Evolutionary conservation across 2,888 invertebrate genomes (phyloP).

Genomic region (Drosophila yooni): DNA sequence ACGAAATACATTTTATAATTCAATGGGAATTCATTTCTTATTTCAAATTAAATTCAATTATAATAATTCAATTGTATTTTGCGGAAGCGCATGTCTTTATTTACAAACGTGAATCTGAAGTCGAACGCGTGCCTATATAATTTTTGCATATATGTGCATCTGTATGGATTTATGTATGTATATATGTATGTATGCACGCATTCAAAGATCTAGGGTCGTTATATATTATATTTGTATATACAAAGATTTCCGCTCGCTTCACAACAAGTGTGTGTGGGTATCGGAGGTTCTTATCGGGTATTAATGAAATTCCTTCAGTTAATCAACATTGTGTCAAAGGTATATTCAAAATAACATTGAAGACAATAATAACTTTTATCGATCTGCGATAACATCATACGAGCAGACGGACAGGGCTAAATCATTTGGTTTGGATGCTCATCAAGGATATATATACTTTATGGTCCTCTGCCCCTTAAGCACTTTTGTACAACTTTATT

Average conservation of each 20-base stretch:
- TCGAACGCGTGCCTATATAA: neutral
- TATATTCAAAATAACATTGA: neutral
- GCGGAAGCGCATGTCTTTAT: neutral
- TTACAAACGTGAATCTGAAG: neutral
- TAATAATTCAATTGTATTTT: neutral
- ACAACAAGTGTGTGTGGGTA: neutral
- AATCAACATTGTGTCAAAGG: neutral
- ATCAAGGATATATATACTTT: neutral
- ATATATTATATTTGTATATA: neutral
- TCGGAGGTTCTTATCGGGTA: neutral
- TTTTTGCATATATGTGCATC: neutral
- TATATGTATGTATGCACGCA: neutral
- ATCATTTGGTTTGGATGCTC: neutral
- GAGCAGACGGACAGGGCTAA: neutral
- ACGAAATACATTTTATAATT: neutral
- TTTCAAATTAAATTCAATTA: neutral
- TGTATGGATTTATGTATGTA: neutral
- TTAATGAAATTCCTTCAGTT: neutral
- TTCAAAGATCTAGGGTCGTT: neutral
- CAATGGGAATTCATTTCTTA: neutral
- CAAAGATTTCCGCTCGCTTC: neutral
- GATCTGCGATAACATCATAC: neutral
- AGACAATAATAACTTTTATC: neutral
- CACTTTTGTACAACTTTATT: neutral
- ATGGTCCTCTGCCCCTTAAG: neutral